A percentile compares a stretch with the other conserved stretches of the same genome.
These are phyloP conservation scores for Callaeas wilsoni DNA, from an alignment of 2,113 vertebrate genomes.

Conservation along the genomic window DNA sequence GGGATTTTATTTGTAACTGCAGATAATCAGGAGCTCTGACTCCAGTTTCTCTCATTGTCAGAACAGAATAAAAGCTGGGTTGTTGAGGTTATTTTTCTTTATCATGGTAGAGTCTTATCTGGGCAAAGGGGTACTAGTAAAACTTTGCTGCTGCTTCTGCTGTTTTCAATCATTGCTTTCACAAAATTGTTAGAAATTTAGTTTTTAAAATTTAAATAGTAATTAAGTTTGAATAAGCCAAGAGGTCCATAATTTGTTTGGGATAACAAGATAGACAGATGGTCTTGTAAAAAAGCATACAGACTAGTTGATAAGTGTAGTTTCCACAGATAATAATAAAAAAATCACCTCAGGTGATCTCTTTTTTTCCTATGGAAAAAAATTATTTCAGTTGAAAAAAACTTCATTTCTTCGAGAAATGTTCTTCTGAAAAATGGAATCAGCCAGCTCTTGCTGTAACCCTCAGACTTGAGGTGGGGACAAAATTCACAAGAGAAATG, in stretches of 20 bases:
- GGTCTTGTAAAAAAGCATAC: background rate
- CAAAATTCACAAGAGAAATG: background rate
- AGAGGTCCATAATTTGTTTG: background rate
- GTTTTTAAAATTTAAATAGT: background rate
- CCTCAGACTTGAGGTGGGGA: background rate
- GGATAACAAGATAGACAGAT: background rate
- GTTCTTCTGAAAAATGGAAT: background rate
- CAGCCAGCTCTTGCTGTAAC: background rate
- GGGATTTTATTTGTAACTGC: background rate
- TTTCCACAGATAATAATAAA: background rate
- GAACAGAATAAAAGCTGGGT: background rate
- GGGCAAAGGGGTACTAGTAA: too few species aligned
- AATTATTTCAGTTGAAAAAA: background rate
- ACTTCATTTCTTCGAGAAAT: accelerated
- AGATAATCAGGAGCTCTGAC: background rate
- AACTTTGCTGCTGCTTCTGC: background rate
- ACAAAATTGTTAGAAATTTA: background rate
- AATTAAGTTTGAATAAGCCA: background rate
- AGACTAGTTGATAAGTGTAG: too few species aligned
- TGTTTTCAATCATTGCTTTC: background rate
- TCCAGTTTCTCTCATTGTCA: background rate
- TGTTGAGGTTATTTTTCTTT: background rate
- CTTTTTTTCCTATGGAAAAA: background rate
- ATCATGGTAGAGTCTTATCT: background rate
- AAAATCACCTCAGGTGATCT: background rate